Percentiles rank a stretch among this genome's conserved stretches.
Conservation (phyloP, 2,797 vertebrate genomes). For the Argya squamiceps region DNA sequence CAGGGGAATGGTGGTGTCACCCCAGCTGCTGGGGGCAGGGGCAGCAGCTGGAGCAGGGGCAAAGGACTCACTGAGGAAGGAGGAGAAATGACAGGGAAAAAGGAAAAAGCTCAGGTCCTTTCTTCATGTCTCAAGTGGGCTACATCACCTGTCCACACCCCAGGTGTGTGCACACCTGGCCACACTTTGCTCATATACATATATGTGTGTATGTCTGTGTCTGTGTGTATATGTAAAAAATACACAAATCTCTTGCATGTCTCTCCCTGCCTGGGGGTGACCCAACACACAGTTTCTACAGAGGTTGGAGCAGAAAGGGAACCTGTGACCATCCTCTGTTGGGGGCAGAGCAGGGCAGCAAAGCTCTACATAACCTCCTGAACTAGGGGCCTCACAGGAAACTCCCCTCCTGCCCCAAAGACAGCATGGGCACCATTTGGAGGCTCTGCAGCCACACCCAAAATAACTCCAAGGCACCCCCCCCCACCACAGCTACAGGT, state of each 20-base stretch:
- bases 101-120: background rate
- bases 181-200: background rate
- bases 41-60: background rate
- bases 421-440: background rate
- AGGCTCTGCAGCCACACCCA: background rate
- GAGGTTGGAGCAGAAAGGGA: background rate
- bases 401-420: background rate
- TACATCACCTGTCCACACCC: background rate
- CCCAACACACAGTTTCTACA: background rate
- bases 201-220: no score
- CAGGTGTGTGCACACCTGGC: accelerated
- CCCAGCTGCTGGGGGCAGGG: background rate
- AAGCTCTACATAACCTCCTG: background rate
- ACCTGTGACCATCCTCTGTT: accelerated
- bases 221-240: background rate
- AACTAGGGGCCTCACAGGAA: background rate
- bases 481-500: accelerated
- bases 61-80: background rate
- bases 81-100: background rate
- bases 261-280: accelerated
- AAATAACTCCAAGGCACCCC: background rate
- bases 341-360: accelerated
- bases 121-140: background rate
- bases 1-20: accelerated
- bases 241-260: accelerated